Percentiles rank a stretch among this genome's conserved stretches.
These are phyloP conservation scores for Pectinophora gossypiella DNA, from an alignment of 1,140 invertebrate species.

Conservation along the genomic window DNA sequence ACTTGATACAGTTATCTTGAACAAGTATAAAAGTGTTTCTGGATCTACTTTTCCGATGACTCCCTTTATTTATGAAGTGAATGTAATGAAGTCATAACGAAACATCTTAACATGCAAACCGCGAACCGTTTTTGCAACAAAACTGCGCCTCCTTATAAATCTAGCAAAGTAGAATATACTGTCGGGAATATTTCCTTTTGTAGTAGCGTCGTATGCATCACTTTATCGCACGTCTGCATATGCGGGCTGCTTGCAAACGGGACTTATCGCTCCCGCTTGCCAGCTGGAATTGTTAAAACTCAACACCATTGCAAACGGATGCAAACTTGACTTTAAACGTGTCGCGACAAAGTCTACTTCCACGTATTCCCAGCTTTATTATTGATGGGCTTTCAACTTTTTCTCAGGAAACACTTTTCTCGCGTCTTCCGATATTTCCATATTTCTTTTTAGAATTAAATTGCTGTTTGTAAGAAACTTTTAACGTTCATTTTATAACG, in stretches of 20 bases:
- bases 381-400: neutral
- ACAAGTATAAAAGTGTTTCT: too few relatives aligned
- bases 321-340: neutral
- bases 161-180: constrained; percentile 8
- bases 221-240: constrained; percentile 31
- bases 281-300: constrained; percentile 10
- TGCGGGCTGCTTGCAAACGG: constrained; percentile 17
- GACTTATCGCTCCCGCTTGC: constrained; percentile 27
- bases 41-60: too few relatives aligned
- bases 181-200: constrained; percentile 26
- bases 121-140: too few relatives aligned
- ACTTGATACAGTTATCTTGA: too few relatives aligned
- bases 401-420: too few relatives aligned
- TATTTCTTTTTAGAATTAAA: too few relatives aligned
- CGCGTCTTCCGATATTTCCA: too few relatives aligned
- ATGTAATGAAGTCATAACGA: too few relatives aligned
- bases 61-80: too few relatives aligned
- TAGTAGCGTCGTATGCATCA: constrained; percentile 18
- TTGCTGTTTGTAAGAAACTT: too few relatives aligned
- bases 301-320: neutral
- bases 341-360: neutral
- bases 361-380: neutral
- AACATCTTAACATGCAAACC: too few relatives aligned
- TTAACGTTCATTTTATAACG: too few relatives aligned
- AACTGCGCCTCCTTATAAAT: constrained; percentile 12